Base-by-base conservation (phyloP, 1,140 invertebrate species). In the Drosophila pallidifrons region DNA sequence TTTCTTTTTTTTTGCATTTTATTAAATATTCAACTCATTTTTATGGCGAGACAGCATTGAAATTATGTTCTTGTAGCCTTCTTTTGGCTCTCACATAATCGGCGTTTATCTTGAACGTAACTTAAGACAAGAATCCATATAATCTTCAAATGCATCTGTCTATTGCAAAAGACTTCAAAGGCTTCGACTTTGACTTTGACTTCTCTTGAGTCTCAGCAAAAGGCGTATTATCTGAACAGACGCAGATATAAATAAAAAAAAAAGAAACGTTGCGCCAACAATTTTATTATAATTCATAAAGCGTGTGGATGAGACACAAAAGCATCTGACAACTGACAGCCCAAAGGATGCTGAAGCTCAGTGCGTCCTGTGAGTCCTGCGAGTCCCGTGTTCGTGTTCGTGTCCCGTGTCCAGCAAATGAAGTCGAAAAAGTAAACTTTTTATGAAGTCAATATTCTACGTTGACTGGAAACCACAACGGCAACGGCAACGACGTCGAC, bases 371-470 rank as follows among this genome's bases (percentile, higher is more conserved):
- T 20, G 16, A 6, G 46, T 13, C 32, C 16, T 16, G 1, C 1
- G 16, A 16, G 16, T 20, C 20, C 20, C 2, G 3, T 20, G 20
- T 20, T 20, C 30, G 20, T 20, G 20, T 20, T 20, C 20, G 3
- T 25, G 20, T 25, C 20, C 20, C 20, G 10, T 20, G 69, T 47
- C 59, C 71, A 32, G 65, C 59, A 77, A 72, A 75, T 72, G 68
- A 63, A 74, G 75, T 70, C 57, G 57, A 59, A 49, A 80, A 68
- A 66, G 65, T 80, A 72, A 88, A 88, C 81, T 88, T 88, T 88
- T 88, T 88, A 89, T 88, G 81, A 88, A 88, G 85, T 88, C 85
- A 88, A 88, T 88, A 83, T 88, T 89, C 71, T 81, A 88, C 85
- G 81, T 78, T 89, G 79, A 71, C 82, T 82, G 82, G 47, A 80